Percentiles rank a stretch among this genome's conserved stretches.
Conservation (phyloP, 2,113 vertebrate genomes). For the Mus pahari region DNA sequence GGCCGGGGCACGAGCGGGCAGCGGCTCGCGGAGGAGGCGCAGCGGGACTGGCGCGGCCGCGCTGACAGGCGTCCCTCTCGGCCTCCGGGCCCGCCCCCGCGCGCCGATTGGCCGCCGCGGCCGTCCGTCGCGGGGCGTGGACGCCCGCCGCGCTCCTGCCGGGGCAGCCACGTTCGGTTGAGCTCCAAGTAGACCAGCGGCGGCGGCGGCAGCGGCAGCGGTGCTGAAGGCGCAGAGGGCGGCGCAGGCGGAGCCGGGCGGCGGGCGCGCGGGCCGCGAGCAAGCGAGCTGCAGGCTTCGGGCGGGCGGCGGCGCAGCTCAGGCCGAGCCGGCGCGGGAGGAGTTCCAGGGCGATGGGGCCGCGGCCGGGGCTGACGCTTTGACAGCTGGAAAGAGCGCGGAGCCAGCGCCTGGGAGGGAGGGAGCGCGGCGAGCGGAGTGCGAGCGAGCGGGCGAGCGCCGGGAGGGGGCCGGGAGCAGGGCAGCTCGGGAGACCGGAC, state of each 20-base stretch:
- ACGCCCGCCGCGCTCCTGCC: conserved; percentile 83
- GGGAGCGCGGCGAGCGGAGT: conserved; percentile 76
- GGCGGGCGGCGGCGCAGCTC: conserved; percentile 66
- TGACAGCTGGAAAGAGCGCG: conserved; percentile 93
- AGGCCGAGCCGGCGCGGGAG: conserved; percentile 82
- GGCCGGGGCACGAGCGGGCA: conserved; percentile 5
- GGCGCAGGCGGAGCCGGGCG: conserved; percentile 83
- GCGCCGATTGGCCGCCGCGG: conserved; percentile 74
- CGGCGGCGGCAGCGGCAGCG: conserved; percentile 71
- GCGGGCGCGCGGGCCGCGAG: conserved; percentile 57
- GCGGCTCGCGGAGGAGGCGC: conserved; percentile 60
- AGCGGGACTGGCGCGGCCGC: conserved; percentile 65
- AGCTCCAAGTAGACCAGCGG: conserved; percentile 83
- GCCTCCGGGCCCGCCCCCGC: conserved; percentile 73
- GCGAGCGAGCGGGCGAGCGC: conserved; percentile 82
- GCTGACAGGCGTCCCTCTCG: conserved; percentile 73
- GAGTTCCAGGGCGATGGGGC: conserved; percentile 92
- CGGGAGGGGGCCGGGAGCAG: conserved; percentile 79
- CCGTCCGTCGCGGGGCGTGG: conserved; percentile 81
- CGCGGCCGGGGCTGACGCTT: conserved; percentile 91
- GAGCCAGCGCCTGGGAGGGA: conserved; percentile 84
- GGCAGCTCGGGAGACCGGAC: conserved; percentile 77
- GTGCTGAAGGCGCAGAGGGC: conserved; percentile 72
- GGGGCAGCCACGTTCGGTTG: conserved; percentile 91
- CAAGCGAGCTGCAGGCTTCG: conserved; percentile 60